Base-by-base conservation (phyloP, 1,140 invertebrate species). In the Drosophila truncata region DNA sequence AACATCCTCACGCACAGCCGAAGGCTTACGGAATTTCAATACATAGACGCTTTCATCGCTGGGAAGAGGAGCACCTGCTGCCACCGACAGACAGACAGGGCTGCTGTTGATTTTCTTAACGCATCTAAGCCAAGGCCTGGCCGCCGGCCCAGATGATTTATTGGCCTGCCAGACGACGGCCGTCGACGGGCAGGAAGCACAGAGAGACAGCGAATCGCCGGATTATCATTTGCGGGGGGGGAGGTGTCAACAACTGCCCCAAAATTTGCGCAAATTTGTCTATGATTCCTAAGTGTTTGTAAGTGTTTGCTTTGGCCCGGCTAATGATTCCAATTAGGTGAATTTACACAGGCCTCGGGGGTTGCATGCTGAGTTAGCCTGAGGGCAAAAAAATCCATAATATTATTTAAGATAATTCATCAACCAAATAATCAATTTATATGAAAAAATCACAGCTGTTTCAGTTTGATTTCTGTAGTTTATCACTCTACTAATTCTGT, bases 231-330 rank as follows among this genome's bases (percentile, higher is more conserved):
- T 46, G 18, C 35, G 23, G 61, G 55, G 64, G 18, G 42, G 23
- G 61, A 59, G 64, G 78, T 85, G 82, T 86, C 82, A 86, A 75
- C 65, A 77, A 80, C 64, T 78, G 82, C 52, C 78, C 71, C 35
- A 62, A 85, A 85, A 86, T 72, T 81, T 82, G 82, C 60, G 33
- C 80, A 74, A 82, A 78, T 82, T 82, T 82, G 80, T 86, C 82
- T 74, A 82, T 84, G 75, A 82, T 82, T 82, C 66, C 55, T 70
- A 44, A 82, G 61, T 44, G 77, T 55, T 46, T 59, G 42, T 16
- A 57, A 37, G 55, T 74, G 60, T 82, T 58, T 67, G 47, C 46
- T 39, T 65, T 47, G 66, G 35, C 62, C 77, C 44, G 52, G 57
- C 74, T 85, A 82, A 86, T 86, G 82, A 85, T 86, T 64, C 69